Base-by-base conservation (phyloP, 2,888 invertebrate species). In the Scaptomyza cyrtandrae region DNA sequence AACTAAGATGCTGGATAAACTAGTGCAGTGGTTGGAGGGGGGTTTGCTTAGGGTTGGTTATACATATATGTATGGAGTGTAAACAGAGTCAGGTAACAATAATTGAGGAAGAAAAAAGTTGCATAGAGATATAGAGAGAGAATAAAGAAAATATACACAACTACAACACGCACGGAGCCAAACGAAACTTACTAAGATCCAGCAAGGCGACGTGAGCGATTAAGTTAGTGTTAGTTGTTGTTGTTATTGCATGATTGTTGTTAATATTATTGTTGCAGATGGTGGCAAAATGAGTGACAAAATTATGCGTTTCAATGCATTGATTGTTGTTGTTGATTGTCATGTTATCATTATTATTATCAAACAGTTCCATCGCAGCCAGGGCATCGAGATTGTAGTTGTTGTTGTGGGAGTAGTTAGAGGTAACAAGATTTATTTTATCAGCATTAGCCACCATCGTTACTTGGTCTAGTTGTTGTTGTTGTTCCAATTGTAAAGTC, bases 401-500 rank as follows among this genome's bases (percentile, higher is more conserved):
- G 57, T 57, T 60, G 73, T 73, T 72, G 81, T 75, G 89, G 87
- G 89, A 91, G 90, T 90, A 90, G 89, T 90, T 91, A 90, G 90
- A 91, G 91, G 91, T 92, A 91, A 92, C 92, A 91, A 91, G 90
- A 91, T 91, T 92, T 92, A 91, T 90, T 91, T 92, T 91, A 91
- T 92, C 91, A 90, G 91, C 90, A 90, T 92, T 92, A 91, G 91
- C 91, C 92, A 92, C 89, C 91, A 91, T 89, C 92, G 93, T 92
- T 91, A 93, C 92, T 91, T 93, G 93, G 90, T 93, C 93, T 91
- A 93, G 91, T 83, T 83, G 74, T 71, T 60, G 61, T 72, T 61
- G 73, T 74, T 72, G 78, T 89, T 93, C 93, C 92, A 93, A 92
- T 90, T 93, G 92, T 91, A 93, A 92, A 81, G 93, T 93, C 93